Conservation (phyloP, 2,113 vertebrate species). For the Manacus vitellinus region DNA sequence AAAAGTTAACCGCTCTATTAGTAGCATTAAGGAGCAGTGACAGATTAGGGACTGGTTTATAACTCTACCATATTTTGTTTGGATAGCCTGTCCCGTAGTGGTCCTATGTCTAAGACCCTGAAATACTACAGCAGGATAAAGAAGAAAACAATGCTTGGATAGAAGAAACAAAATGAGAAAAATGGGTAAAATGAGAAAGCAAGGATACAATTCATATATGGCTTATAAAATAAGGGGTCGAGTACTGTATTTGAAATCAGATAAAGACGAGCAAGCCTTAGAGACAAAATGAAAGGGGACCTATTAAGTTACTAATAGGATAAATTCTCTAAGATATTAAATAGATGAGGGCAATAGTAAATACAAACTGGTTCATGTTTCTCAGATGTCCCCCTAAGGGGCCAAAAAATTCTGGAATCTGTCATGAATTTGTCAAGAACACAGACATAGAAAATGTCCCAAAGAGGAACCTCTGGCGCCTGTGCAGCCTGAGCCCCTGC, state of each 20-base stretch:
- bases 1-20: neutral
- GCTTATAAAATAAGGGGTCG: neutral
- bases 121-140: neutral
- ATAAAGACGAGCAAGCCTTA: neutral
- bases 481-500: rapidly evolving
- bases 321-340: neutral
- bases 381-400: neutral
- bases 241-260: neutral
- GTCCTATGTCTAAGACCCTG: neutral
- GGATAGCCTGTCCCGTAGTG: neutral
- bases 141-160: neutral
- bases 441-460: neutral
- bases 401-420: neutral
- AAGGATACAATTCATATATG: neutral
- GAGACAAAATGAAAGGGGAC: neutral
- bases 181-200: neutral
- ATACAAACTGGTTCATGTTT: neutral
- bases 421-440: neutral
- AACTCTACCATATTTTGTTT: neutral
- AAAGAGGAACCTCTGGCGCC: neutral
- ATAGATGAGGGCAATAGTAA: neutral
- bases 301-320: neutral
- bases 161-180: neutral
- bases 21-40: neutral
- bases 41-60: neutral